These are phyloP conservation scores for Cataglyphis rosenhaueri DNA, from an alignment of 2,888 invertebrate species.

Conservation along the genomic window DNA sequence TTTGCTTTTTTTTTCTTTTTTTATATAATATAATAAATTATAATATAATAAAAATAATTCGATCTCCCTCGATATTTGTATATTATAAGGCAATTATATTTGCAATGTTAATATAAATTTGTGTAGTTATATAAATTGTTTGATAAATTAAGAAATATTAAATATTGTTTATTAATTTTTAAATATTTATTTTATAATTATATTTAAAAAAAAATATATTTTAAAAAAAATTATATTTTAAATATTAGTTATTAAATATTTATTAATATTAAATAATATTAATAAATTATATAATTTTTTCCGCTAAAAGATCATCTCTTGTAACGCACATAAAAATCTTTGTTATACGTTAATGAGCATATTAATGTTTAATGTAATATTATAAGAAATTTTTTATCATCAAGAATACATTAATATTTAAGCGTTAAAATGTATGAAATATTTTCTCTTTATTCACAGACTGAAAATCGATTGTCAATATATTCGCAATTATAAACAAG, in stretches of 20 bases:
- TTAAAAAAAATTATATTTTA: too few relatives aligned
- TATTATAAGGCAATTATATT: not conserved
- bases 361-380: not conserved
- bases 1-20: not conserved
- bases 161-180: too few relatives aligned
- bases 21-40: not conserved
- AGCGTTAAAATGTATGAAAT: not conserved
- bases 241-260: too few relatives aligned
- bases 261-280: too few relatives aligned
- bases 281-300: not conserved
- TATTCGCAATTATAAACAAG: not conserved
- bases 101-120: not conserved
- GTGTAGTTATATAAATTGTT: not conserved
- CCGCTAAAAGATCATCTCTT: not conserved
- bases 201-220: too few relatives aligned
- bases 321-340: not conserved
- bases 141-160: not conserved
- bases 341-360: not conserved
- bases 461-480: not conserved
- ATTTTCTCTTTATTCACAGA: not conserved
- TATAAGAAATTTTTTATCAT: not conserved
- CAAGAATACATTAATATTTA: not conserved
- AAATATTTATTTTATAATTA: too few relatives aligned
- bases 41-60: not conserved
- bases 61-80: not conserved